Base-by-base conservation (phyloP, 2,888 invertebrate genomes). In the Agonopterix arenella region DNA sequence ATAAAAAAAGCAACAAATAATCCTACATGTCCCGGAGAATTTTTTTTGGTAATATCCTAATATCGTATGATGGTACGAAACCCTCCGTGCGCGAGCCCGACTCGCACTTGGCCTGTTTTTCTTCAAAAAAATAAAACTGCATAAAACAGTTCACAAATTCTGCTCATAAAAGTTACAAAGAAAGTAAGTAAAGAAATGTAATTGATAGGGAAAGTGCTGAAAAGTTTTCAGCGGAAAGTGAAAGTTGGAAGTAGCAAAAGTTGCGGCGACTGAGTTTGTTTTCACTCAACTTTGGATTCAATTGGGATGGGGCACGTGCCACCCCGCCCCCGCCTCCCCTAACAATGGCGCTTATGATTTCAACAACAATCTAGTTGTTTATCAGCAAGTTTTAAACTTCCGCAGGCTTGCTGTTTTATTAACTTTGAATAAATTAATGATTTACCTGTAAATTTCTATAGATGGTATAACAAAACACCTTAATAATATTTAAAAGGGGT, bases 221-320 rank as follows among this genome's bases (percentile, higher is more conserved):
- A 78, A 85, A 84, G 74, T 83, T 86, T 76, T 60, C 74, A 67
- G 55, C 60, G 68, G 70, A 84, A 78, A 88, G 84, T 66, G 83
- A 88, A 75, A 88, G 81, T 77, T 48, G 63, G 58, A 61, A 70
- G 68, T 74, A 66, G 76, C 68, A 70, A 80, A 86, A 85, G 80
- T 88, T 85, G 71, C 61, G 65, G 60, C 60, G 60, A 59, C 64
- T 55, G 76, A 83, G 80, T 82, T 84, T 86, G 86, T 86, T 86
- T 76, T 75, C 77, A 66, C 67, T 61, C 68, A 83, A 86, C 78
- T 85, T 84, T 72, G 70, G 69, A 80, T 82, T 79, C 82, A 78
- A 83, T 84, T 80, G 74, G 73, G 69, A 57, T 75, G 76, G 67
- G 67, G 63, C 55, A 61, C 57, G 63, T 55, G 61, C 57, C 60